Evolutionary conservation across 2,113 vertebrate species (phyloP).

Genomic region (Sinocyclocheilus anshuiensis): DNA sequence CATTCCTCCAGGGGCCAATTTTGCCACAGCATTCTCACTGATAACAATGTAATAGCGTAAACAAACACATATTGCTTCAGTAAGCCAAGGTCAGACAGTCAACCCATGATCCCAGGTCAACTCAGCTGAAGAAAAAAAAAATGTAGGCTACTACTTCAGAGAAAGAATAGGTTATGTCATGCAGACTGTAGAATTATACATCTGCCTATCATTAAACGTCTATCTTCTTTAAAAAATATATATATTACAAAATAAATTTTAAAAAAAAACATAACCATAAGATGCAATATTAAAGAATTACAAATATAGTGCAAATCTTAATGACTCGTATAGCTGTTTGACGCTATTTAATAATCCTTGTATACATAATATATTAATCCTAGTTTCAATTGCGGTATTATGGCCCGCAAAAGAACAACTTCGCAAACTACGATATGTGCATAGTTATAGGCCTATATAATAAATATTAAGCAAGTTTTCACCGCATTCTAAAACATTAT

Average conservation of each 20-base stretch:
- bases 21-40: background rate
- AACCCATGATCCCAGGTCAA: background rate
- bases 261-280: background rate
- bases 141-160: background rate
- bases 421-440: background rate
- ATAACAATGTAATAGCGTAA: constrained; percentile 10
- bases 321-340: background rate
- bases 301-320: background rate
- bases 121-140: background rate
- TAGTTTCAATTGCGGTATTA: background rate
- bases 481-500: background rate
- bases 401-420: background rate
- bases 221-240: background rate
- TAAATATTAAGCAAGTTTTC: no score
- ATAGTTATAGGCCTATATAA: no score
- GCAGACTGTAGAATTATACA: background rate
- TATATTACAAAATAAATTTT: no score
- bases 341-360: background rate
- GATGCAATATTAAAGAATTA: background rate
- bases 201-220: background rate
- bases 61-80: constrained; percentile 8
- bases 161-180: background rate
- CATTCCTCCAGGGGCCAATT: background rate
- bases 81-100: background rate
- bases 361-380: background rate